Evolutionary conservation across 2,797 vertebrate genomes (phyloP).

Genomic region (Poeciliopsis turneri): DNA sequence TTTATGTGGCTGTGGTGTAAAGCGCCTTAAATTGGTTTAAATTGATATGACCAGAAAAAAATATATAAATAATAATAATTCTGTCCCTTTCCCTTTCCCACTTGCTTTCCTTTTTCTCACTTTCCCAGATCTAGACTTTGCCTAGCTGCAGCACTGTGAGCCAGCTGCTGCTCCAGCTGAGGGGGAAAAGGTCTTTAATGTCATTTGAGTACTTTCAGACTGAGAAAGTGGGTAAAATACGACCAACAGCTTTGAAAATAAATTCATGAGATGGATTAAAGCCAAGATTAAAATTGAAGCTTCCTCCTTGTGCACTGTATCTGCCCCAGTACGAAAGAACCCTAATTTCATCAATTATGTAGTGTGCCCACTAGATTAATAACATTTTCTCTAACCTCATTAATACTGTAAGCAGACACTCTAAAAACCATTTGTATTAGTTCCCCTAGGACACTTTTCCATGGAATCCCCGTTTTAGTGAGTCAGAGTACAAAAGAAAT

Average conservation of each 20-base stretch:
- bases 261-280: neutral
- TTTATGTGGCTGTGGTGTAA: neutral
- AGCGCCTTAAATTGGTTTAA: neutral
- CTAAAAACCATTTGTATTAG: conserved; percentile 73
- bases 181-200: conserved; percentile 27
- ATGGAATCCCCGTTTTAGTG: conserved; percentile 38
- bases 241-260: neutral
- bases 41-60: neutral
- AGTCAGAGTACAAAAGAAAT: conserved; percentile 46
- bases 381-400: conserved; percentile 61
- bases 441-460: conserved; percentile 46
- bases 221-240: neutral
- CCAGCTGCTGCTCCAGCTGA: conserved; percentile 35
- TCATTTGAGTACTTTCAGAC: conserved; percentile 16
- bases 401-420: conserved; percentile 68
- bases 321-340: conserved; percentile 43
- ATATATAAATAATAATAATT: neutral
- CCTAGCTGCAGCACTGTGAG: conserved; percentile 38
- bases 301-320: conserved; percentile 22
- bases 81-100: neutral
- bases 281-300: conserved; percentile 3
- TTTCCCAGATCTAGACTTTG: conserved; percentile 12
- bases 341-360: conserved; percentile 58
- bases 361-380: conserved; percentile 64
- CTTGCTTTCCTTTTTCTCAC: conserved; percentile 7